phyloP scores from a whole-genome alignment of 2,888 invertebrate genomes.

The Lissocephala sabroskyi region DNA sequence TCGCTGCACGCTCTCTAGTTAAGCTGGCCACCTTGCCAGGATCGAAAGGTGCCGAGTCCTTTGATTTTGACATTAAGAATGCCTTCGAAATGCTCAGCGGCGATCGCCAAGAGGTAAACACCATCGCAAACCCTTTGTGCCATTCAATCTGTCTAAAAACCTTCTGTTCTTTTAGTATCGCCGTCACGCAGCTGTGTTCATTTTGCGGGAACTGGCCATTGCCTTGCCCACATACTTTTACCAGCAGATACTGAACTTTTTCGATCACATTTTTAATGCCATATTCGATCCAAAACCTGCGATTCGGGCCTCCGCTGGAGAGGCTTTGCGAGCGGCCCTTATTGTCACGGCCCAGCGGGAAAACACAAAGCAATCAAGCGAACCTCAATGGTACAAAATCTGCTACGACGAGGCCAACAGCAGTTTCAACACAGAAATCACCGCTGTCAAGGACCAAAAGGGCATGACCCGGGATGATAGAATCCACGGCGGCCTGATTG shows the following conservation, averaged over 20 bases:
- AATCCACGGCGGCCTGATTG: conserved; percentile 92
- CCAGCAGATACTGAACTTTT: conserved; percentile 93
- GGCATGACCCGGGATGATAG: conserved; percentile 90
- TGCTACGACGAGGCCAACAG: conserved; percentile 92
- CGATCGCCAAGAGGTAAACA: conserved; percentile 84
- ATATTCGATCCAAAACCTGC: conserved; percentile 92
- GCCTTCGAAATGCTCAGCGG: conserved; percentile 96
- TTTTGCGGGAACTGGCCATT: conserved; percentile 93
- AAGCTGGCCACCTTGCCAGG: conserved; percentile 92
- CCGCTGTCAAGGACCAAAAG: conserved; percentile 77
- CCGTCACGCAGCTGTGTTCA: conserved; percentile 92
- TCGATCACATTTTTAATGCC: conserved; percentile 93
- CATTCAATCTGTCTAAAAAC: too few species aligned
- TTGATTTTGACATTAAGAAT: conserved; percentile 97
- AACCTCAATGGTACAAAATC: conserved; percentile 92
- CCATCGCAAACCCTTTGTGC: conserved; percentile 1
- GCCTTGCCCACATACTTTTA: conserved; percentile 98
- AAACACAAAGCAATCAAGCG: conserved; percentile 91
- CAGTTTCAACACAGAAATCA: conserved; percentile 79
- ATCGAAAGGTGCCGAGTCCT: conserved; percentile 95
- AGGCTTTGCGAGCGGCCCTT: conserved; percentile 94
- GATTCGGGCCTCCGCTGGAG: conserved; percentile 93
- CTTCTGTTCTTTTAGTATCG: conserved; percentile 76
- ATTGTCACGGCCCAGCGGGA: conserved; percentile 97
- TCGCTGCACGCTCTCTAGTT: conserved; percentile 96